These are phyloP conservation scores for Sicus ferrugineus DNA, from an alignment of 2,888 invertebrate genomes.

Conservation along the genomic window DNA sequence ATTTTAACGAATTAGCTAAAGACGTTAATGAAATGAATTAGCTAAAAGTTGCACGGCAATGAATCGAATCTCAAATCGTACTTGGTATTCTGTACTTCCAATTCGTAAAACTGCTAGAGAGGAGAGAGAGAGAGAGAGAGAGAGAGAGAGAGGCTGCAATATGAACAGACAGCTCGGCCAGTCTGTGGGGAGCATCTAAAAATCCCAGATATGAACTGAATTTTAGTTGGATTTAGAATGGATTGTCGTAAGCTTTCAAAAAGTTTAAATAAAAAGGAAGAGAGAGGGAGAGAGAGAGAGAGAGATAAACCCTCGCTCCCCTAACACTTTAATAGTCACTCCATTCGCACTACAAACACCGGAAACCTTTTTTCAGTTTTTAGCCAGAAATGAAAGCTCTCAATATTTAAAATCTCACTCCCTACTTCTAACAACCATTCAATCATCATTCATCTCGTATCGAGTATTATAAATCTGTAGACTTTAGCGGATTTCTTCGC, in stretches of 20 bases:
- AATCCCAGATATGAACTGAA: background rate
- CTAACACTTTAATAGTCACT: background rate
- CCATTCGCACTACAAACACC: no score
- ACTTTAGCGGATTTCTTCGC: background rate
- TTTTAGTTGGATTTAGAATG: background rate
- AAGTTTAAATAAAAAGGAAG: background rate
- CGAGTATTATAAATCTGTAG: background rate
- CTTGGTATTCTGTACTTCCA: conserved; percentile 60
- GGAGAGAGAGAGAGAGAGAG: conserved; percentile 43
- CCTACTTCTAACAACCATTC: no score
- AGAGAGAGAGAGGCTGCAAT: background rate
- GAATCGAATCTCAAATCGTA: conserved; percentile 55
- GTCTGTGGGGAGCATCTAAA: background rate
- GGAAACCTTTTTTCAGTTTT: no score
- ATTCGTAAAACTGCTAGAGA: conserved; percentile 56
- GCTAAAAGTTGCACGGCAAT: conserved; percentile 35
- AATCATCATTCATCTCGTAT: background rate
- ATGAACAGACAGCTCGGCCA: conserved; percentile 35
- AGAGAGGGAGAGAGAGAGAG: conserved; percentile 7
- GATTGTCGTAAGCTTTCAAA: background rate
- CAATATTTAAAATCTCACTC: no score
- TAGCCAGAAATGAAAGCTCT: no score
- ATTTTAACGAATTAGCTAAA: conserved; percentile 12
- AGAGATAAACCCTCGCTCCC: background rate
- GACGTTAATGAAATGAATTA: background rate